Conservation (phyloP, 92 coral and sea anemone genomes). For the Montipora capitata region DNA sequence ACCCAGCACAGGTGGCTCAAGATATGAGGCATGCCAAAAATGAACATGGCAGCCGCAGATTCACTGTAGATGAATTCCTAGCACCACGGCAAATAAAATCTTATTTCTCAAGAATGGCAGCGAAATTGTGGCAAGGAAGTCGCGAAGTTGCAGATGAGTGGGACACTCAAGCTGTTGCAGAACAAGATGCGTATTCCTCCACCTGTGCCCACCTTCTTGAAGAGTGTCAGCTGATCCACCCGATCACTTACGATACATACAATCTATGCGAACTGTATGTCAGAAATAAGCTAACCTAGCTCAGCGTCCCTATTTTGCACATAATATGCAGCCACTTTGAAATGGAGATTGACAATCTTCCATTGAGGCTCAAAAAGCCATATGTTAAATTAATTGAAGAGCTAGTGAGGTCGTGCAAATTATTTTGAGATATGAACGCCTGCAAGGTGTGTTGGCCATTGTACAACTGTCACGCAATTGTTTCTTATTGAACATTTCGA, state of each 20-base stretch:
- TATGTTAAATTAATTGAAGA: slow-evolving; percentile 25
- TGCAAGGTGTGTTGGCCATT: not conserved
- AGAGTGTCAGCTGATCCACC: slow-evolving; percentile 60
- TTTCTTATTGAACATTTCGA: too few relatives aligned
- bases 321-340: slow-evolving; percentile 46
- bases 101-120: slow-evolving; percentile 65
- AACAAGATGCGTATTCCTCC: slow-evolving; percentile 52
- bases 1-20: slow-evolving; percentile 50
- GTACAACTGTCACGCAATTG: not conserved
- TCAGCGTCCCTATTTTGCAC: slow-evolving; percentile 44
- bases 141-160: not conserved
- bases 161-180: slow-evolving; percentile 41
- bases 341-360: slow-evolving; percentile 24
- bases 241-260: slow-evolving; percentile 52
- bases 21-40: slow-evolving; percentile 60
- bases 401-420: slow-evolving; percentile 22
- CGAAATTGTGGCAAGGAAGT: slow-evolving; percentile 25
- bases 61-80: slow-evolving; percentile 49
- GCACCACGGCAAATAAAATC: slow-evolving; percentile 56
- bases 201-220: slow-evolving; percentile 43
- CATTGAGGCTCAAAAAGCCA: slow-evolving; percentile 57
- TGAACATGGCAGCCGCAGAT: slow-evolving; percentile 60
- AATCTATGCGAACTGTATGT: slow-evolving; percentile 63
- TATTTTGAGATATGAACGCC: not conserved
- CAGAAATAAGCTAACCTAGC: slow-evolving; percentile 26